Evolutionary conservation across 2,888 invertebrate species (phyloP).

Genomic region (Rhaphigaster nebulosa): DNA sequence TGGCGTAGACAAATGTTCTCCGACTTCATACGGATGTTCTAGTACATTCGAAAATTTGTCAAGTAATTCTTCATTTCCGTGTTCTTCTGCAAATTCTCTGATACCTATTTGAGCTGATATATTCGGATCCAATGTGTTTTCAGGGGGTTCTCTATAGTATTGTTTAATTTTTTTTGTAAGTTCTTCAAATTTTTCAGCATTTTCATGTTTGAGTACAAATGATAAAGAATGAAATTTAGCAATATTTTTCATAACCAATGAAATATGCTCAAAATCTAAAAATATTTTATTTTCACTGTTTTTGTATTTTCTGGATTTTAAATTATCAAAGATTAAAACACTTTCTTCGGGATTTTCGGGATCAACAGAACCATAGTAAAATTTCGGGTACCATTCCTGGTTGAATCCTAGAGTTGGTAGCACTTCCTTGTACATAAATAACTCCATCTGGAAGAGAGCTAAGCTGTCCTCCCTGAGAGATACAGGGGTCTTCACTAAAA

Average conservation of each 20-base stretch:
- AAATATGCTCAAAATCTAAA: slow-evolving; percentile 67
- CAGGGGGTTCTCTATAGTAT: no score
- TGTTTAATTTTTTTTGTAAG: not conserved
- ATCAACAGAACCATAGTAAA: slow-evolving; percentile 60
- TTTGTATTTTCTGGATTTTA: slow-evolving; percentile 65
- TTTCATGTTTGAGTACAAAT: slow-evolving; percentile 66
- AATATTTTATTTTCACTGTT: slow-evolving; percentile 65
- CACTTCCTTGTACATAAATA: slow-evolving; percentile 62
- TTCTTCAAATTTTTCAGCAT: not conserved
- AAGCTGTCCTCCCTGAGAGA: slow-evolving; percentile 42
- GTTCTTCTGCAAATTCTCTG: slow-evolving; percentile 39
- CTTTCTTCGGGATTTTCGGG: slow-evolving; percentile 51
- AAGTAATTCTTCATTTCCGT: not conserved
- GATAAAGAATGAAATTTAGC: slow-evolving; percentile 67
- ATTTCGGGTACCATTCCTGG: slow-evolving; percentile 62
- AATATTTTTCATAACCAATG: slow-evolving; percentile 65
- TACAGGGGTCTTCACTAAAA: not conserved
- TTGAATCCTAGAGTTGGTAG: slow-evolving; percentile 63
- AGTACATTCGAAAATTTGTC: not conserved
- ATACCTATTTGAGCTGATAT: not conserved
- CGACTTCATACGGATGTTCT: not conserved
- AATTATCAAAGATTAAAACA: slow-evolving; percentile 67
- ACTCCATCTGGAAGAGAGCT: slow-evolving; percentile 64
- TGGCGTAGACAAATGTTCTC: not conserved
- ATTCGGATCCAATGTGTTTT: not conserved